phyloP scores from a whole-genome alignment of 2,888 invertebrate genomes.

The Idaea aversata region DNA sequence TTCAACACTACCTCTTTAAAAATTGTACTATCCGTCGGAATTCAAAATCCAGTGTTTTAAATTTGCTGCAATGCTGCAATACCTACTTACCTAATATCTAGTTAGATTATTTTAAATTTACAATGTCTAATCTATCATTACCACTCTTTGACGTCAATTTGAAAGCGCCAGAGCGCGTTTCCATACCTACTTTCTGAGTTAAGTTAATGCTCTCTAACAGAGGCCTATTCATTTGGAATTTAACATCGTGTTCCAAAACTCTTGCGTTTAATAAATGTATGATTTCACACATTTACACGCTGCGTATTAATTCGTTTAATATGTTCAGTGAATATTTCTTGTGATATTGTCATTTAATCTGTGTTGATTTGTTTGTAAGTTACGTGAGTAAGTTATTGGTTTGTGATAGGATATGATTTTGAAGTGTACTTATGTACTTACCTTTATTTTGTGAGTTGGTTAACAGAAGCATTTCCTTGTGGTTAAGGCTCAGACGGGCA shows the following conservation, averaged over 20 bases:
- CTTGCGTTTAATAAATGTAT: conserved; percentile 54
- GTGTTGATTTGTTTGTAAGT: neutral
- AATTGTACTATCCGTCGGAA: no score
- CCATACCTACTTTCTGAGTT: conserved; percentile 54
- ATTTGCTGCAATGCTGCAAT: no score
- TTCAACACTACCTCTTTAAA: no score
- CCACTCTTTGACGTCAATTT: conserved; percentile 62
- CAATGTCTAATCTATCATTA: conserved; percentile 10
- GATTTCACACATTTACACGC: conserved; percentile 51
- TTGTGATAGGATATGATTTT: no score
- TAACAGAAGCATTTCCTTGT: no score
- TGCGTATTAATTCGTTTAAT: conserved; percentile 47
- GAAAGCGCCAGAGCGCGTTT: conserved; percentile 56
- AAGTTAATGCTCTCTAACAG: conserved; percentile 61
- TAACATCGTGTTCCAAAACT: conserved; percentile 55
- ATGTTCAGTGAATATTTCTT: conserved; percentile 38
- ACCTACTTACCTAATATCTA: no score
- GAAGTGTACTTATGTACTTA: no score
- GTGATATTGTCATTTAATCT: conserved; percentile 13
- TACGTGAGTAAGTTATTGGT: no score
- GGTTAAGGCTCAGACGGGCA: no score
- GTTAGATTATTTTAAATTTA: no score
- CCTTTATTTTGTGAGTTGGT: no score
- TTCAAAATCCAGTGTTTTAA: no score
- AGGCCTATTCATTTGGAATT: conserved; percentile 67